Evolutionary conservation across 2,113 vertebrate genomes (phyloP), one percentile per base, ranked within the genome.

Genomic region (Psophia crepitans): DNA sequence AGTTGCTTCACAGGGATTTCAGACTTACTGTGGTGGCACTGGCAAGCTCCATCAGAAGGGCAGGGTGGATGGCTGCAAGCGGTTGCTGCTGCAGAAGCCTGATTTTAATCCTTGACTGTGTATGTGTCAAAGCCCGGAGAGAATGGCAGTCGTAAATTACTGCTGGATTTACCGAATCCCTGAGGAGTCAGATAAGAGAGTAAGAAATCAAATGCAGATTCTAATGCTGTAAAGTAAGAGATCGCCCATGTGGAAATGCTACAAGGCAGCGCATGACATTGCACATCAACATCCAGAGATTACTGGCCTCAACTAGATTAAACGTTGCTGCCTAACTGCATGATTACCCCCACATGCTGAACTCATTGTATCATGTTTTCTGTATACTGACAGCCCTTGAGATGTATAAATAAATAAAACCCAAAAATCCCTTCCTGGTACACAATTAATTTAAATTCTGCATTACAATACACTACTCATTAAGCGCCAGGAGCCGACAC

Each of bases 121-220:
- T 81, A 73, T 46, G 86, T 91, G 90, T 82, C 65, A 81, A 71
- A 92, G 44, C 57, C 74, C 70, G 35, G 51, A 86, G 39, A 92
- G 77, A 95, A 84, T 58, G 81, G 53, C 57, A 65, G 61, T 90
- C 8, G 4, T 94, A 95, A 96, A 94, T 92, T 75, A 81, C 43
- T 87, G 64, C 90, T 93, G 73, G 81, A 57, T 94, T 84, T 95
- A 58, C 30, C 1, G 41, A 84, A 44, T 82, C 86, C 88, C 87
- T 6, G 44, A 56, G 83, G 80, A 89, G 39, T 6, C 81, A 93
- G 92, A 66, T 93, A 93, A 90, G 79, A 90, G 39, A 80, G 48
- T 48, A 76, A 93, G 76, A 96, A 96, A 96, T 96, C 44, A 82
- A 87, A 93, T 80, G 57, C 85, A 92, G 88, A 94, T 93, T 94